These are phyloP conservation scores for Leiothrix lutea DNA, from an alignment of 2,113 vertebrate species.

Conservation along the genomic window DNA sequence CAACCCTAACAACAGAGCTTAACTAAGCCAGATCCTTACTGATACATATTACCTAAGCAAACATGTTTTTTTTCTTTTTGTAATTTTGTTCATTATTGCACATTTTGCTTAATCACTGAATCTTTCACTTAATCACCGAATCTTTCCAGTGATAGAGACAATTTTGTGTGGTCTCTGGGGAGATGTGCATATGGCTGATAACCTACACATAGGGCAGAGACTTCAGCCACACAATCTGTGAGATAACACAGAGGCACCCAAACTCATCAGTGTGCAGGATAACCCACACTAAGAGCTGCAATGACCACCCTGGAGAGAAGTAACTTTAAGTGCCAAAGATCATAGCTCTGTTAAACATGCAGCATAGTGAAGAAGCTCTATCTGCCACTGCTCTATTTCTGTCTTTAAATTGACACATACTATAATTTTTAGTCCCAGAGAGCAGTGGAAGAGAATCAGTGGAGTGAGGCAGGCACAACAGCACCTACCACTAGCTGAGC, in stretches of 20 bases:
- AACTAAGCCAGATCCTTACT: not conserved
- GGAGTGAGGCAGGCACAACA: not conserved
- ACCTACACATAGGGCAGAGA: not conserved
- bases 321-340: not conserved
- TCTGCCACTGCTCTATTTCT: not conserved
- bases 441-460: not conserved
- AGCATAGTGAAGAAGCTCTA: not conserved
- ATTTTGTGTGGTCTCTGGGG: not conserved
- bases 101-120: not conserved
- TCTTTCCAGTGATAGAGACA: not conserved
- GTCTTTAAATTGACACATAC: not conserved
- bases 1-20: not conserved
- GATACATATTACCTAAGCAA: not conserved
- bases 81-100: not conserved
- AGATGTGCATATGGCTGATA: not conserved
- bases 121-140: not conserved
- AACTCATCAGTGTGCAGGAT: not conserved
- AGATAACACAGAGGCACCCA: not conserved
- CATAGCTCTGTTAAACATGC: not conserved
- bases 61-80: not conserved
- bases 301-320: not conserved
- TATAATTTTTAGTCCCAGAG: not conserved
- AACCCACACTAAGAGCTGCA: not conserved
- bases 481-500: not conserved
- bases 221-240: not conserved